These are phyloP conservation scores for Polydesmus complanatus DNA, from an alignment of 2,888 invertebrate species.

Conservation along the genomic window DNA sequence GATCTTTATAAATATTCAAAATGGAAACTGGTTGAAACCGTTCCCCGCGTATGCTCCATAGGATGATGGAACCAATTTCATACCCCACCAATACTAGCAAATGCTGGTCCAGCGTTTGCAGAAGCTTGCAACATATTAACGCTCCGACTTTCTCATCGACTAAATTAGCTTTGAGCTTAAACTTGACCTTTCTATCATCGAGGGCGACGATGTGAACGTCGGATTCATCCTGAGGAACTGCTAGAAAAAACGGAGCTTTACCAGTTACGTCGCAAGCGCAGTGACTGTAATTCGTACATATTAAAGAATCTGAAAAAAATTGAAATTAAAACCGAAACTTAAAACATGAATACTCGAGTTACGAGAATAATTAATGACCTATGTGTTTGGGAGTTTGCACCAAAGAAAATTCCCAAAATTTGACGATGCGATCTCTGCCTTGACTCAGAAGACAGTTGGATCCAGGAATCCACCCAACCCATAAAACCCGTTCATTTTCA, in stretches of 20 bases:
- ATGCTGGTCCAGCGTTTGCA: background rate
- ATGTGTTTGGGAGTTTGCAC: background rate
- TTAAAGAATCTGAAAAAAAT: background rate
- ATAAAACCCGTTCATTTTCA: background rate
- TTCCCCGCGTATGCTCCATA: background rate
- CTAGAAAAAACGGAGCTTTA: background rate
- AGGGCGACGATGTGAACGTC: background rate
- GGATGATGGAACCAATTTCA: constrained; percentile 9
- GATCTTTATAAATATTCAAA: constrained; percentile 1
- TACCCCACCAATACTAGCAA: constrained; percentile 11
- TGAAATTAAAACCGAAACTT: too few species aligned
- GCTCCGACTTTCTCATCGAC: background rate
- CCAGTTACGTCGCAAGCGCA: constrained; percentile 6
- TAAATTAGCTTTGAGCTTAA: background rate
- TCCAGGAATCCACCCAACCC: background rate
- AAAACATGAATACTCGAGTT: too few species aligned
- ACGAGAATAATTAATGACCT: too few species aligned
- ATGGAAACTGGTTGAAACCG: background rate
- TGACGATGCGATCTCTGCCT: background rate
- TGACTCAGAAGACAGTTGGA: background rate
- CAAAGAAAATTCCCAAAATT: background rate
- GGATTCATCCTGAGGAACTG: background rate
- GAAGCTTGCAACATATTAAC: constrained; percentile 7
- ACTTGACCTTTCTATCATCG: background rate
- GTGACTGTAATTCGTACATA: background rate